These are phyloP conservation scores for Melanerpes formicivorus DNA, from an alignment of 2,113 vertebrate genomes.

Conservation along the genomic window DNA sequence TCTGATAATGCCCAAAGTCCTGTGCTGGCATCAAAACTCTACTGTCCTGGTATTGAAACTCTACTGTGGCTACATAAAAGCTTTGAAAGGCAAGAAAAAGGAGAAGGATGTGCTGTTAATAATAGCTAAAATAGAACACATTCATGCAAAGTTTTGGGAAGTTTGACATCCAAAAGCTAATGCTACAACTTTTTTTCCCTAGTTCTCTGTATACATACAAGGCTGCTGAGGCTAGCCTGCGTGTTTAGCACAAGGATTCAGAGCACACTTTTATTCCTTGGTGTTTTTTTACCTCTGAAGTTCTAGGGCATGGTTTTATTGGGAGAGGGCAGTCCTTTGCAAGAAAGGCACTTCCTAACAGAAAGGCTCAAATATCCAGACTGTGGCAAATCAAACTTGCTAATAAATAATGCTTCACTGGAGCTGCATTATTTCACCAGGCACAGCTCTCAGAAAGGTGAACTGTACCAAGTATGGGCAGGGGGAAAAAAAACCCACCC, in stretches of 20 bases:
- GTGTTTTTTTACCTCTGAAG: slow-evolving; percentile 17
- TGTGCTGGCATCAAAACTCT: slow-evolving; percentile 39
- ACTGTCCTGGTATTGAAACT: slow-evolving; percentile 33
- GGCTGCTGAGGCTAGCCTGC: background rate
- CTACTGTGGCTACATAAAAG: slow-evolving; percentile 21
- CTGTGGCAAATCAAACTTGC: slow-evolving; percentile 64
- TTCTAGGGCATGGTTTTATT: slow-evolving; percentile 35
- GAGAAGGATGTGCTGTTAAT: background rate
- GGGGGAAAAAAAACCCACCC: background rate
- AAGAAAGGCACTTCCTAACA: slow-evolving; percentile 38
- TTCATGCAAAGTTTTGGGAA: slow-evolving; percentile 58
- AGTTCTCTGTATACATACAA: background rate
- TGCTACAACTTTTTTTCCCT: slow-evolving; percentile 37
- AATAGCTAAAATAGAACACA: slow-evolving; percentile 14
- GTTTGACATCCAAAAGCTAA: slow-evolving; percentile 58
- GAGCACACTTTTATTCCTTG: slow-evolving; percentile 18
- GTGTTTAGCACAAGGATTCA: slow-evolving; percentile 14
- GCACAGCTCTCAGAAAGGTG: slow-evolving; percentile 56
- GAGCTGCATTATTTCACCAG: slow-evolving; percentile 63
- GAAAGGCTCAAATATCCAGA: slow-evolving; percentile 28
- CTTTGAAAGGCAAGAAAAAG: slow-evolving; percentile 64
- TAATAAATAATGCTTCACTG: slow-evolving; percentile 67
- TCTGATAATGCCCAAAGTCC: slow-evolving; percentile 4
- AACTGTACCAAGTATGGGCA: slow-evolving; percentile 68
- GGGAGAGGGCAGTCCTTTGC: slow-evolving; percentile 35